Conservation (phyloP, 2,113 vertebrate species). For the Euleptes europaea region DNA sequence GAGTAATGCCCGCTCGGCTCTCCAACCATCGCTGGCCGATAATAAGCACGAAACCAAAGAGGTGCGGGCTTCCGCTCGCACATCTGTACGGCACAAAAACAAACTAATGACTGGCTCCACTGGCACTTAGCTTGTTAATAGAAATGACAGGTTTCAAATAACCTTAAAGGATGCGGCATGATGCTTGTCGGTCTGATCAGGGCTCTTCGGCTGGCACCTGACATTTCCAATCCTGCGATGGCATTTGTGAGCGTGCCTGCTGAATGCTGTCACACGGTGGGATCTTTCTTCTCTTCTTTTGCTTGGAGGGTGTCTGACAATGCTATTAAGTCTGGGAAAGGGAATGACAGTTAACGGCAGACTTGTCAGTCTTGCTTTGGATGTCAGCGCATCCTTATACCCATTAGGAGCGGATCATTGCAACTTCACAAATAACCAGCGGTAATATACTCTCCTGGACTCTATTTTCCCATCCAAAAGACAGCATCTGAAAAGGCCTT, state of each 20-base stretch:
- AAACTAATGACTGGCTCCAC: slow-evolving; percentile 81
- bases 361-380: slow-evolving; percentile 78
- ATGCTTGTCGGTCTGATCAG: slow-evolving; percentile 82
- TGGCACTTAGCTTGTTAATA: slow-evolving; percentile 78
- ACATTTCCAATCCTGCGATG: slow-evolving; percentile 81
- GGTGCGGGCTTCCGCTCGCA: slow-evolving; percentile 70
- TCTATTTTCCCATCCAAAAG: slow-evolving; percentile 48
- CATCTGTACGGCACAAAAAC: slow-evolving; percentile 71
- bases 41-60: slow-evolving; percentile 88
- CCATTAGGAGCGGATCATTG: slow-evolving; percentile 73
- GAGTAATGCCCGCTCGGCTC: slow-evolving; percentile 71
- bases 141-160: slow-evolving; percentile 85
- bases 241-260: slow-evolving; percentile 79
- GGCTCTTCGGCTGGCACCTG: slow-evolving; percentile 79
- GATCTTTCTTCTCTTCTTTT: slow-evolving; percentile 78
- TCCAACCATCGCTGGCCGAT: slow-evolving; percentile 91
- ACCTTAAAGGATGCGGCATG: slow-evolving; percentile 76
- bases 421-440: slow-evolving; percentile 67
- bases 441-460: slow-evolving; percentile 44
- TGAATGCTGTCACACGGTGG: slow-evolving; percentile 79
- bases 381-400: slow-evolving; percentile 81
- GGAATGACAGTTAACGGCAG: slow-evolving; percentile 81
- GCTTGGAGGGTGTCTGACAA: slow-evolving; percentile 81
- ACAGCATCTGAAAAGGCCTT: slow-evolving; percentile 42
- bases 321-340: slow-evolving; percentile 83